These are phyloP conservation scores for Blera fallax DNA, from an alignment of 2,888 invertebrate genomes.

Conservation along the genomic window DNA sequence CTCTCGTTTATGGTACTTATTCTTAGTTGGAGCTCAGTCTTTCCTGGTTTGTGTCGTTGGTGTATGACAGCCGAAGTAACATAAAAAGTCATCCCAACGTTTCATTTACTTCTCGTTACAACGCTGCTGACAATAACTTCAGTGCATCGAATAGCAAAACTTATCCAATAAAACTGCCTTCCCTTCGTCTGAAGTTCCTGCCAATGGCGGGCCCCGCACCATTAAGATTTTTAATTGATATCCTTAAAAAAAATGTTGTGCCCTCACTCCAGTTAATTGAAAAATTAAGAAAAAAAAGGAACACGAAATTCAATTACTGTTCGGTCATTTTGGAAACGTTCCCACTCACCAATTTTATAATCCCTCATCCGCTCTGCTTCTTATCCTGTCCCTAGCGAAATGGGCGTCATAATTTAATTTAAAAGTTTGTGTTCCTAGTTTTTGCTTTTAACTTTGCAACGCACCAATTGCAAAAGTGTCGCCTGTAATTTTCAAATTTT, in stretches of 20 bases:
- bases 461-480: constrained; percentile 65
- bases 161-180: constrained; percentile 34
- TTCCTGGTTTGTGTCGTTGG: no score
- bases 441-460: constrained; percentile 62
- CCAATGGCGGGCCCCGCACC: background rate
- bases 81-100: no score
- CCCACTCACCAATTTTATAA: background rate
- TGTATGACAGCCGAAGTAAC: no score
- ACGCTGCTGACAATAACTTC: background rate
- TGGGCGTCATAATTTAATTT: constrained; percentile 72
- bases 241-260: constrained; percentile 17
- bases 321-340: constrained; percentile 28
- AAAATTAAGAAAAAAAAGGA: constrained; percentile 10
- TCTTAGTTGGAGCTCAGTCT: no score
- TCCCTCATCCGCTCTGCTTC: background rate
- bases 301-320: constrained; percentile 61
- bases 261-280: constrained; percentile 33
- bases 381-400: constrained; percentile 33
- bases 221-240: constrained; percentile 49
- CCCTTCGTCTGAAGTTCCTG: background rate
- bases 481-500: constrained; percentile 71
- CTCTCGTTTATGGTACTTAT: no score
- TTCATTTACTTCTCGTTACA: background rate
- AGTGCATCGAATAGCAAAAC: background rate
- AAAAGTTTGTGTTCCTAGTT: constrained; percentile 68